A percentile compares a stretch with the other conserved stretches of the same genome.
Conservation (phyloP, 2,113 vertebrate genomes). For the Corythornis vintsioides region DNA sequence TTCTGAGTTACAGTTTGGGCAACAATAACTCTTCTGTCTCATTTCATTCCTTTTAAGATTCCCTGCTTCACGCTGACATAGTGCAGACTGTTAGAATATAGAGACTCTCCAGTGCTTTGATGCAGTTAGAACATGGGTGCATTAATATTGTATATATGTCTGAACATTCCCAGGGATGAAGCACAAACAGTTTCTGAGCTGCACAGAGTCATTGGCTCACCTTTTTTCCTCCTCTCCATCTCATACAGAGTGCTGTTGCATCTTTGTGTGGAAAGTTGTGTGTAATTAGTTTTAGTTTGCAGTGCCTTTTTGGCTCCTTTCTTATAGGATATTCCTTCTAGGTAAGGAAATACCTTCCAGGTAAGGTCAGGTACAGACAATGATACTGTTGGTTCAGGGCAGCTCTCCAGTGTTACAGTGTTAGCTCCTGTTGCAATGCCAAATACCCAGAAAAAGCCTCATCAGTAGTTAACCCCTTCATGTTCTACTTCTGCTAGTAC, state of each 20-base stretch:
- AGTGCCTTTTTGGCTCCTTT: background rate
- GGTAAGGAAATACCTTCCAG: background rate
- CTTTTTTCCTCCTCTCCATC: background rate
- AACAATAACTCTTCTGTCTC: background rate
- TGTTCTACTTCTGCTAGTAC: background rate
- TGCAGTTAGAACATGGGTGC: background rate
- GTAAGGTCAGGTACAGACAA: conserved; percentile 5
- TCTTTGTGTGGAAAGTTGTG: background rate
- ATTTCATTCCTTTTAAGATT: conserved; percentile 1
- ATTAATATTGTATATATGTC: background rate
- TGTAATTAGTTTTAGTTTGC: background rate
- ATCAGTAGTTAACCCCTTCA: background rate
- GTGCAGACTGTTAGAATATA: background rate
- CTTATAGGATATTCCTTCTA: background rate
- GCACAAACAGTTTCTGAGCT: background rate
- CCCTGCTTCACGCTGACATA: background rate
- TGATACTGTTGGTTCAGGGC: background rate
- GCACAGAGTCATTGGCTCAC: background rate
- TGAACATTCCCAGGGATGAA: background rate
- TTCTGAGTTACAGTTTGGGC: background rate
- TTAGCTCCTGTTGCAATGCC: background rate
- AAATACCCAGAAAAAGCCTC: background rate
- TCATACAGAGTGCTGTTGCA: background rate
- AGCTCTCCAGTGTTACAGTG: background rate
- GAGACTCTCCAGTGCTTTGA: background rate